Evolutionary conservation across 2,113 vertebrate genomes (phyloP).

Genomic region (Microtus oregoni): DNA sequence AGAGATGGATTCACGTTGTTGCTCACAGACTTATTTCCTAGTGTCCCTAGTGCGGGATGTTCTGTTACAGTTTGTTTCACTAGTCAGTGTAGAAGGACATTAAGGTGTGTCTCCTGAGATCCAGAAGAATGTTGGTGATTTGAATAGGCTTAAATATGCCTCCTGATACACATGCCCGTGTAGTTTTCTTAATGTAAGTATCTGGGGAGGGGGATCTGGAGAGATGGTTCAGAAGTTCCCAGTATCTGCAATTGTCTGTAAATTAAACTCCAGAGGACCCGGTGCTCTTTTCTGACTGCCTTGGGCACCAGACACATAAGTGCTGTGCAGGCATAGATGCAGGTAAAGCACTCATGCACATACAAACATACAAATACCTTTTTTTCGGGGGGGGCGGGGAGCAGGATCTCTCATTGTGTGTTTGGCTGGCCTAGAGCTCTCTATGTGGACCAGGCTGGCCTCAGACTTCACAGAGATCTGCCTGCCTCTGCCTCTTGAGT

Average conservation of each 20-base stretch:
- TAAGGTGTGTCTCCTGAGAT: constrained; percentile 20
- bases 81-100: not conserved
- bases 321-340: not conserved
- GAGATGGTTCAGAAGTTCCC: not conserved
- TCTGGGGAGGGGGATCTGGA: not conserved
- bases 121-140: not conserved
- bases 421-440: not conserved
- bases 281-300: not conserved
- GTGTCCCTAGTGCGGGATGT: not conserved
- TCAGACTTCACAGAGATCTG: not conserved
- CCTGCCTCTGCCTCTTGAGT: not conserved
- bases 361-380: not conserved
- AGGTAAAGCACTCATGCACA: not conserved
- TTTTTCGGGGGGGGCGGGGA: not conserved
- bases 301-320: not conserved
- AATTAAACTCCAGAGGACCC: not conserved
- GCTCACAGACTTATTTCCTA: not conserved
- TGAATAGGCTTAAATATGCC: not conserved
- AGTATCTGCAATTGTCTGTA: not conserved
- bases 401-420: not conserved
- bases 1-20: not conserved
- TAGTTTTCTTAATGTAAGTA: not conserved
- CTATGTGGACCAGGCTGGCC: not conserved
- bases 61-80: not conserved
- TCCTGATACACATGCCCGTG: not conserved